These are phyloP conservation scores for Zelostemma sp. DNA, from an alignment of 1,140 invertebrate genomes.

Conservation along the genomic window DNA sequence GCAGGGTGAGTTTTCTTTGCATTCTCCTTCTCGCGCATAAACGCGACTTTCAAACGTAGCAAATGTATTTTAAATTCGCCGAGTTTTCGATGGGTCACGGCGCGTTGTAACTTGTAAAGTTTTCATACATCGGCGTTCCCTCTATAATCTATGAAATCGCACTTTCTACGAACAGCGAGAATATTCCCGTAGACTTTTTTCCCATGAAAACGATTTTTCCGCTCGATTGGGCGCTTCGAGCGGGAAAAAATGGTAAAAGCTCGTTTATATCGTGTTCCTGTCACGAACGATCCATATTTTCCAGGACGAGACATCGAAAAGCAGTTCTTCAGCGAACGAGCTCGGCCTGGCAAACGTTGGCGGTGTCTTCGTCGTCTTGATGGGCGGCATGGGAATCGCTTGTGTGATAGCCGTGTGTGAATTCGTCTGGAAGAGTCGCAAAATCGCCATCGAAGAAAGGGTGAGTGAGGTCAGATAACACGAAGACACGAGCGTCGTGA, in stretches of 20 bases:
- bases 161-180: too few species aligned
- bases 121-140: too few species aligned
- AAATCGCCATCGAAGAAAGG: constrained; percentile 91
- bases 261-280: background rate
- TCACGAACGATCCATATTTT: constrained; percentile 30
- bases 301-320: constrained; percentile 87
- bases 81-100: too few species aligned
- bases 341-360: constrained; percentile 92
- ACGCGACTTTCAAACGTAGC: too few species aligned
- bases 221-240: too few species aligned
- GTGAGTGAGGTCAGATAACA: constrained; percentile 71
- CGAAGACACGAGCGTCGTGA: constrained; percentile 19
- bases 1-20: constrained; percentile 74
- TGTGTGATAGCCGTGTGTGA: constrained; percentile 91
- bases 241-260: too few species aligned
- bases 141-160: too few species aligned
- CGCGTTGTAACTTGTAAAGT: too few species aligned
- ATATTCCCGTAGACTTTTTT: too few species aligned
- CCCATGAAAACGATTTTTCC: too few species aligned
- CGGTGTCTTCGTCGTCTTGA: constrained; percentile 94
- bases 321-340: constrained; percentile 86
- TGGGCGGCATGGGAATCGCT: constrained; percentile 90
- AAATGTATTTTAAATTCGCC: too few species aligned
- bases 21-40: background rate
- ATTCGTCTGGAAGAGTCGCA: constrained; percentile 93